Conservation (phyloP, 1,140 invertebrate genomes). For the Andricus grossulariae region DNA sequence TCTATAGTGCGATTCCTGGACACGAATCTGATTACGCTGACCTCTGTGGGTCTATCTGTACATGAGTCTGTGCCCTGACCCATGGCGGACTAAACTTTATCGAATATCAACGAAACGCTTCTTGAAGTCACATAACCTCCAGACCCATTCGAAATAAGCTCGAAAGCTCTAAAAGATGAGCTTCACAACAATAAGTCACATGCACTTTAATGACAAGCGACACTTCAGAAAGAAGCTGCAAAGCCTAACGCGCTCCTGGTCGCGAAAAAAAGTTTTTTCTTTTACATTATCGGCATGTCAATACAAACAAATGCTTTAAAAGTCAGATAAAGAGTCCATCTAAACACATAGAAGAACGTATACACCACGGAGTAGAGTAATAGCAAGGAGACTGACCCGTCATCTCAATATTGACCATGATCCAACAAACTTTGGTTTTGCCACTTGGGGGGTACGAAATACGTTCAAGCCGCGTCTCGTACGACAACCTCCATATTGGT, state of each 20-base stretch:
- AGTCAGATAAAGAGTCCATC: background rate
- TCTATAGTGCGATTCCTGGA: conserved; percentile 73
- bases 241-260: conserved; percentile 33
- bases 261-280: conserved; percentile 41
- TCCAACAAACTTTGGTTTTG: too few relatives aligned
- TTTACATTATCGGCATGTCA: conserved; percentile 53
- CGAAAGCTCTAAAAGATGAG: background rate
- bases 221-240: background rate
- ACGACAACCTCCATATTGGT: too few relatives aligned
- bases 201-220: conserved; percentile 35
- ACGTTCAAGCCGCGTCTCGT: too few relatives aligned
- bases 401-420: too few relatives aligned
- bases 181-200: conserved; percentile 13
- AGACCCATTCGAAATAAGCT: conserved; percentile 37
- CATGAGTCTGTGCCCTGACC: conserved; percentile 73
- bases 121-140: conserved; percentile 60
- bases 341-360: too few relatives aligned
- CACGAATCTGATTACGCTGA: conserved; percentile 74
- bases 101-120: conserved; percentile 26
- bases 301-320: conserved; percentile 54
- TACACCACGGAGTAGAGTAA: too few relatives aligned
- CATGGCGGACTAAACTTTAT: conserved; percentile 54
- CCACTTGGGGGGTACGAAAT: too few relatives aligned
- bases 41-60: conserved; percentile 70
- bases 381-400: too few relatives aligned